Conservation (phyloP, 2,888 invertebrate genomes). For the Synergus itoensis region DNA sequence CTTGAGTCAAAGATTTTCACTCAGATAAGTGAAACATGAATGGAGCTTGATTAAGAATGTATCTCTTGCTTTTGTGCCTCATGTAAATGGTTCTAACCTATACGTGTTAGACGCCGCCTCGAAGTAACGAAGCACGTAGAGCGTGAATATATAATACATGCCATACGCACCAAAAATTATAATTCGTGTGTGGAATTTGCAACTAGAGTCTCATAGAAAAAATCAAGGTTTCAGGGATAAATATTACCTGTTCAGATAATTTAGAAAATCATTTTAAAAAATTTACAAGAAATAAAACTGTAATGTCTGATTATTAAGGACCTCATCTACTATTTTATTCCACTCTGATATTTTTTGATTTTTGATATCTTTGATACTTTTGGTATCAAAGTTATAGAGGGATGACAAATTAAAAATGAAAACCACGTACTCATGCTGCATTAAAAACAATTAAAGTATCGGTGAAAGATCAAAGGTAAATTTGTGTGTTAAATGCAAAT, state of each 20-base stretch:
- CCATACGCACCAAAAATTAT: background rate
- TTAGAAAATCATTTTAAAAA: too few relatives aligned
- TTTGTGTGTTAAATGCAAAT: background rate
- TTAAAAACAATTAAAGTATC: background rate
- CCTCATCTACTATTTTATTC: too few relatives aligned
- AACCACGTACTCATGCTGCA: background rate
- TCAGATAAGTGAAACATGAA: constrained; percentile 33
- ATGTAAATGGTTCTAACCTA: background rate
- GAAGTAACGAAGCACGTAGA: background rate
- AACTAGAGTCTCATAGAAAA: background rate
- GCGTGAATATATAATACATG: background rate
- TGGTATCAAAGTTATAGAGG: background rate
- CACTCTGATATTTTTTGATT: too few relatives aligned
- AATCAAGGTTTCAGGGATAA: too few relatives aligned
- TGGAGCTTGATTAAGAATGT: constrained; percentile 36
- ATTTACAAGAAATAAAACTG: too few relatives aligned
- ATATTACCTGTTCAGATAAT: too few relatives aligned
- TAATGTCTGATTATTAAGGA: too few relatives aligned
- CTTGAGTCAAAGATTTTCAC: constrained; percentile 5
- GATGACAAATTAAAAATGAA: background rate
- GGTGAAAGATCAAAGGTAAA: constrained; percentile 1
- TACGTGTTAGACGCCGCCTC: background rate
- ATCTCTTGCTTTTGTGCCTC: constrained; percentile 29
- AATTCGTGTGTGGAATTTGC: background rate
- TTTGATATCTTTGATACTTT: too few relatives aligned